Base-by-base conservation (phyloP, 2,113 vertebrate species). In the Silurus meridionalis region DNA sequence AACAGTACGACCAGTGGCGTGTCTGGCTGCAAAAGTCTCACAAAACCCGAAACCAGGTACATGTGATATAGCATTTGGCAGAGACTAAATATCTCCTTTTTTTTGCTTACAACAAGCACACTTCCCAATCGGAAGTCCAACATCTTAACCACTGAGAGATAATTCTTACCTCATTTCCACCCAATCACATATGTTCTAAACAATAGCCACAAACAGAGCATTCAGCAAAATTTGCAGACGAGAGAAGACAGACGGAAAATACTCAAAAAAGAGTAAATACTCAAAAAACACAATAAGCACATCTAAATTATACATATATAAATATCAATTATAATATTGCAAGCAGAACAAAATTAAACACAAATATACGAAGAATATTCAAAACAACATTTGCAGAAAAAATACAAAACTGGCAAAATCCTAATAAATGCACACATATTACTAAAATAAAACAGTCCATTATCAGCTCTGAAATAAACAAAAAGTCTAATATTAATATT, bases 1-100 rank as follows among this genome's bases (percentile, higher is more conserved):
- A 99, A 89, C 93, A 98, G 80, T 99, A 99, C 57, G 98, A 99
- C 95, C 98, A 99, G 94, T 99, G 98, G 98, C 94, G 98, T 57
- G 97, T 97, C 89, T 96, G 97, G 95, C 96, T 99, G 95, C 98
- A 99, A 95, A 99, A 99, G 93, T 98, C 97, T 21, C 97, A 98
- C 94, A 99, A 99, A 96, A 93, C 96, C 85, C 97, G 97, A 94
- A 97, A 99, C 97, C 98, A 99, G 98, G 98, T 99, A 96, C 95
- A 95, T 96, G 96, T 96, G 96, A 57, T 57, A 57, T 9, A 9
- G 13, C 37, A 37, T 37, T 37, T 37, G 2, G 37, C 37, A 37
- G 37, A 37, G 37, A 3, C 37, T 37, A 37, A 37, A 37, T 37
- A 37, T 37, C 37, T 37, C 37, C 2, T 37, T 37, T 37, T 37